phyloP scores from a whole-genome alignment of 64 coral and sea anemone genomes.

The Porites lutea region DNA sequence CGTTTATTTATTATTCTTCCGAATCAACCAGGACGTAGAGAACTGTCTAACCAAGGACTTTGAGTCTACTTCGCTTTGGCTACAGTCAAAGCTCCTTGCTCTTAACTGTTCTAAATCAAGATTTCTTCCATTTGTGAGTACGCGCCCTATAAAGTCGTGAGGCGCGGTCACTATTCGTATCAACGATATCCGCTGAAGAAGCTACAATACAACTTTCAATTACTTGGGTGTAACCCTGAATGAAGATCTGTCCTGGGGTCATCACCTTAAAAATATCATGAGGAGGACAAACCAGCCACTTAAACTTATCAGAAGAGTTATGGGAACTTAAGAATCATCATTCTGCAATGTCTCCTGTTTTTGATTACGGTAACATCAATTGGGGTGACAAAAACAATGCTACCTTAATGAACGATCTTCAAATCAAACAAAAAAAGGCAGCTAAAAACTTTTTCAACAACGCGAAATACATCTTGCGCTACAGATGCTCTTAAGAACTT shows the following conservation, averaged over 20 bases:
- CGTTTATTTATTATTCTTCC: too few relatives aligned
- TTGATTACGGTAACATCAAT: background rate
- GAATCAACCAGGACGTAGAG: too few relatives aligned
- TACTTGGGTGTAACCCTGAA: background rate
- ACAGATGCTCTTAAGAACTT: background rate
- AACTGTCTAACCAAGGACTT: too few relatives aligned
- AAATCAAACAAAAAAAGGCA: slow-evolving; percentile 22
- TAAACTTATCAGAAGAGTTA: background rate
- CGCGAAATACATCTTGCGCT: background rate
- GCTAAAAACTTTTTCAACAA: slow-evolving; percentile 20
- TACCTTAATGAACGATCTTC: slow-evolving; percentile 5
- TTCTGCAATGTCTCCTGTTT: background rate
- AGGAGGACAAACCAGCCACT: slow-evolving; percentile 8
- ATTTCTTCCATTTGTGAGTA: too few relatives aligned
- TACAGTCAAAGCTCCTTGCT: too few relatives aligned
- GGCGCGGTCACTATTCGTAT: too few relatives aligned
- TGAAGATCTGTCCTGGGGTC: background rate
- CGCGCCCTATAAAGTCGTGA: too few relatives aligned
- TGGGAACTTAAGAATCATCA: background rate
- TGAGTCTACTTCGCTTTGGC: too few relatives aligned
- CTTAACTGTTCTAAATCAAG: too few relatives aligned
- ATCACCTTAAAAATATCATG: background rate
- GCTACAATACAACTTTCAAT: background rate
- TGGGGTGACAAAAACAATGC: slow-evolving; percentile 34
- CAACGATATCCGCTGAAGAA: background rate